These are phyloP conservation scores for Plecturocebus donacophilus DNA, from an alignment of 2,113 vertebrate genomes.

Conservation along the genomic window DNA sequence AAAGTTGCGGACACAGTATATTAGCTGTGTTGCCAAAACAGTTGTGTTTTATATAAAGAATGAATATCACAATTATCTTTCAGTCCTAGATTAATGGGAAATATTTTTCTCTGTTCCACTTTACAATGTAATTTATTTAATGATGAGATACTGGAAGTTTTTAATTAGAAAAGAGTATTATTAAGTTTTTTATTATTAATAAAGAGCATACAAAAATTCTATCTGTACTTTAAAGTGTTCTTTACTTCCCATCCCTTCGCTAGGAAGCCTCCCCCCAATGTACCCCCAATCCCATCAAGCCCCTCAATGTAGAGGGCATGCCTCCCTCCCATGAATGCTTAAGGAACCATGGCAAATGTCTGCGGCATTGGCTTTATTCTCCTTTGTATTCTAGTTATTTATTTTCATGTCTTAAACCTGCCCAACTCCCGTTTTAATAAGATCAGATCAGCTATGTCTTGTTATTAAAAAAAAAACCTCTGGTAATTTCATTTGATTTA, in stretches of 20 bases:
- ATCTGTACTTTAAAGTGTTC: background rate
- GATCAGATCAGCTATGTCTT: constrained; percentile 58
- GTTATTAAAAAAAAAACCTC: constrained; percentile 43
- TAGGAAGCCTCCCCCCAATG: fast-evolving
- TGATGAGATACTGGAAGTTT: background rate
- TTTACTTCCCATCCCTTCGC: fast-evolving
- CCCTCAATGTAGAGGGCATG: fast-evolving
- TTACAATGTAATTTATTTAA: background rate
- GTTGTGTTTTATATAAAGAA: background rate
- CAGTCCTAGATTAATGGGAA: background rate
- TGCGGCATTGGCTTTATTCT: fast-evolving
- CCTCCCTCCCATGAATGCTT: too few relatives aligned
- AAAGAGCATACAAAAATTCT: background rate
- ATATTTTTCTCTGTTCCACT: background rate
- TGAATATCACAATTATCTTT: background rate
- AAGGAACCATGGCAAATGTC: background rate
- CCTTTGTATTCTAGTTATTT: background rate
- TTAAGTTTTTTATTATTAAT: background rate
- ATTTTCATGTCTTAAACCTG: background rate
- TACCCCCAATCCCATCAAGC: fast-evolving
- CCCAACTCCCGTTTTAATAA: constrained; percentile 53
- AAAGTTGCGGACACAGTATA: background rate
- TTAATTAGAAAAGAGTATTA: background rate
- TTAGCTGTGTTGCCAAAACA: background rate
- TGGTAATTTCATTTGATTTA: constrained; percentile 73